Evolutionary conservation across 2,797 vertebrate species (phyloP), one percentile per base, ranked within the genome.

Genomic region (Lycodopsis pacificus): DNA sequence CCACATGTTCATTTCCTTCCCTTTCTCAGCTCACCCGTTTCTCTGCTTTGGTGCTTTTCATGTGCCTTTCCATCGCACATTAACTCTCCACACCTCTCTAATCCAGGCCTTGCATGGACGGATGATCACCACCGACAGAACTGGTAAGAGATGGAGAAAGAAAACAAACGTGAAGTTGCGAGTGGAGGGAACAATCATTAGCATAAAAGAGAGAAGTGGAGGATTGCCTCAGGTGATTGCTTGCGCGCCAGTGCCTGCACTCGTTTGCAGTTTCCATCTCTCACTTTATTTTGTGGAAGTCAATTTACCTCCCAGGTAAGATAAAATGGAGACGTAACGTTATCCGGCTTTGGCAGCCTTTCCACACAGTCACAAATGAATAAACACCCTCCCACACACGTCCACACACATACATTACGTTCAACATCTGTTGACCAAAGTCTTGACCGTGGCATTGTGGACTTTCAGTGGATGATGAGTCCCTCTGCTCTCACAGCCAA

Each of bases 221-320:
- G 70, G 51, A 40, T 66, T 53, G 71, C 76, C 34, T 74, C 65
- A 32, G 73, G 69, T 66, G 76, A 81, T 65, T 80, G 71, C 40
- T 63, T 62, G 76, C 1, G 7, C 65, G 56, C 67, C 65, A 30
- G 59, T 48, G 70, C 62, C 40, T 79, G 62, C 51, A 32, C 44
- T 51, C 20, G 15, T 69, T 49, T 30, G 15, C 48, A 44, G 4
- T n/a, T 51, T 69, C 22, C 30, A 9, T 22, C n/a, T 8, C 20
- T 72, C 65, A 14, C 30, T 59, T 61, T 71, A 49, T 57, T 20
- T 44, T 11, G 19, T 53, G 20, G 20, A 69, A 76, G 25, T 27
- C n/a, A 42, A 62, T 65, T 65, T 38, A 38, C 15, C 19, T 58
- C 40, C 63, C 7, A 53, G 70, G 69, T 77, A 46, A 30, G 36